Conservation (phyloP, 2,888 invertebrate genomes). For the Liodrosophila aerea region DNA sequence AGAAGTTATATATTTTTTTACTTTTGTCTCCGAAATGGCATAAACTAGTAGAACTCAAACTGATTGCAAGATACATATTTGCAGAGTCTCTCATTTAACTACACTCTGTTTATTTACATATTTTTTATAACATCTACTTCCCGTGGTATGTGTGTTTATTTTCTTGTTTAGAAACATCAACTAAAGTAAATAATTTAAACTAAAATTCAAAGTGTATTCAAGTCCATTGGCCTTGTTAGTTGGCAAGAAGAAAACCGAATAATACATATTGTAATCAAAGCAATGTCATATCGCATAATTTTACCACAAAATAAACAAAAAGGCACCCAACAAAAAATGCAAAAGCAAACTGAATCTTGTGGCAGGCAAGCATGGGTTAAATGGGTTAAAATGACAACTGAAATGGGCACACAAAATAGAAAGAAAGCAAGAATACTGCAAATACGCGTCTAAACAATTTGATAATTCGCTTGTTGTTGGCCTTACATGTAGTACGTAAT, state of each 20-base stretch:
- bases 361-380: constrained; percentile 52
- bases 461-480: constrained; percentile 14
- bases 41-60: no score
- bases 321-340: no score
- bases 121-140: not conserved
- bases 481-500: constrained; percentile 35
- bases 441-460: constrained; percentile 40
- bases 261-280: no score
- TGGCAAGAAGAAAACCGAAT: constrained; percentile 8
- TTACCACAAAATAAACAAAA: constrained; percentile 55
- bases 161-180: constrained; percentile 2
- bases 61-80: no score
- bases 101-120: constrained; percentile 31
- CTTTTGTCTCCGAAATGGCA: no score
- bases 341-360: constrained; percentile 6
- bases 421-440: constrained; percentile 4
- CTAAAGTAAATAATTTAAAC: constrained; percentile 35
- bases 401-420: constrained; percentile 40
- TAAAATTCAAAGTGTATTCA: constrained; percentile 12
- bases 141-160: constrained; percentile 6
- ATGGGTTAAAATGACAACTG: constrained; percentile 72
- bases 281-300: constrained; percentile 46
- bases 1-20: no score
- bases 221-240: constrained; percentile 39
- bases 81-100: no score